phyloP scores from a whole-genome alignment of 2,113 vertebrate genomes.

The Cepphus grylle region DNA sequence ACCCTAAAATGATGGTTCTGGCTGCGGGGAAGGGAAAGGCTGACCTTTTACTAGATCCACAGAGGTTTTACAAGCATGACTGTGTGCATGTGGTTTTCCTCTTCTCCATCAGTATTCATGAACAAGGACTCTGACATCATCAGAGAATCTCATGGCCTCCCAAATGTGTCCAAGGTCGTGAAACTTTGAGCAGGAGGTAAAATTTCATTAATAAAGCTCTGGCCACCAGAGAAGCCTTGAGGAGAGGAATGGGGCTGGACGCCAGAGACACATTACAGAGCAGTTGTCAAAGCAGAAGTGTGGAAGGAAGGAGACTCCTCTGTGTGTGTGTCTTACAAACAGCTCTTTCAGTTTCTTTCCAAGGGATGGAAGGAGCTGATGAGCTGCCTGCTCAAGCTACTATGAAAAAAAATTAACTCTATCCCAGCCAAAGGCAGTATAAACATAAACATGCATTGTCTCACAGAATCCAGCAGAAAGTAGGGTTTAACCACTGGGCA shows the following conservation, averaged over 20 bases:
- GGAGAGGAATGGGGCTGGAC: neutral
- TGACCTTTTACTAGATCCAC: neutral
- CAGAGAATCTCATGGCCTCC: neutral
- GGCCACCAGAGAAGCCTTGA: neutral
- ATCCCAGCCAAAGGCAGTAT: neutral
- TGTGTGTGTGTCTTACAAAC: neutral
- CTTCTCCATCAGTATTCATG: neutral
- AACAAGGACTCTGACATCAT: neutral
- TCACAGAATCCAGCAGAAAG: neutral
- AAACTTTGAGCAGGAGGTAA: neutral
- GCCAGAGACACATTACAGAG: neutral
- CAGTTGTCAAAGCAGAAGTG: neutral
- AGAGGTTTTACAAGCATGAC: neutral
- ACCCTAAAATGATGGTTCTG: neutral
- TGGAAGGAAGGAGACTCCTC: neutral
- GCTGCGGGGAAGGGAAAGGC: neutral
- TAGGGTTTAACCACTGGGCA: neutral
- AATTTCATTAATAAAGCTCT: neutral
- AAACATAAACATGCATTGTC: neutral
- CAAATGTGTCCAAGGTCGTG: neutral
- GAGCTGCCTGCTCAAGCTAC: neutral
- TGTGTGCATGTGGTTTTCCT: neutral
- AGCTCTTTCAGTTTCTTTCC: neutral
- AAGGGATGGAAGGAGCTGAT: neutral
- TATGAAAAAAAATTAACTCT: neutral